Base-by-base conservation (phyloP, 2,888 invertebrate species). In the Limnephilus auricula region DNA sequence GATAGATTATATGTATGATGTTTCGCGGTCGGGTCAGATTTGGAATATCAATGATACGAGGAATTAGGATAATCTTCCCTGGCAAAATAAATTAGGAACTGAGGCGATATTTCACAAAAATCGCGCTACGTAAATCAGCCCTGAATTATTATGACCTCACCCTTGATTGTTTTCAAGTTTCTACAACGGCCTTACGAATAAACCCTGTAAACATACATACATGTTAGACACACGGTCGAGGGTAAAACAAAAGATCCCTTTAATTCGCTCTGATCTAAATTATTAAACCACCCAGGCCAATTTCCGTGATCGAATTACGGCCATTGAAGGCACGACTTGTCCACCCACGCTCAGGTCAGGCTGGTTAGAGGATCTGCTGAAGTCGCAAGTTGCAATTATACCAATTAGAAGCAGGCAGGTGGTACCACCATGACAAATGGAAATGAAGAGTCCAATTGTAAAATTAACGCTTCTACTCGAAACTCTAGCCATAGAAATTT, bases 321-420 rank as follows among this genome's bases (percentile, higher is more conserved):
- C 13, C n/a, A 78, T 34, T 78, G 86, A 13, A 50, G 79, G 9
- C 87, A 78, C 25, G 87, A 50, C 13, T 50, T 1, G 0, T 30
- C 37, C 10, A 40, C 6, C 30, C 31, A 45, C 85, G 1, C 65
- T 45, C n/a, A 10, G 12, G 2, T 12, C 12, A 5, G 40, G 12
- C 40, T 40, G 40, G 40, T 12, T 40, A 12, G 84, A n/a, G 30
- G n/a, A 25, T 13, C 85, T 50, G 30, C 25, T 31, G 30, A 85
- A 13, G 45, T 9, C 85, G 31, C 85, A 85, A 85, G 18, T 9
- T 45, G 31, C 85, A 45, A 85, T 85, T 50, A 85, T 50, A 85
- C 30, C 37, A 85, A 85, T 78, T 88, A 78, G 34, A 78, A 88
- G 32, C 34, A 78, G 79, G 78, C 87, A 88, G 87, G 87, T 88